These are phyloP conservation scores for Lamproptera curius DNA, from an alignment of 2,888 invertebrate species.

Conservation along the genomic window DNA sequence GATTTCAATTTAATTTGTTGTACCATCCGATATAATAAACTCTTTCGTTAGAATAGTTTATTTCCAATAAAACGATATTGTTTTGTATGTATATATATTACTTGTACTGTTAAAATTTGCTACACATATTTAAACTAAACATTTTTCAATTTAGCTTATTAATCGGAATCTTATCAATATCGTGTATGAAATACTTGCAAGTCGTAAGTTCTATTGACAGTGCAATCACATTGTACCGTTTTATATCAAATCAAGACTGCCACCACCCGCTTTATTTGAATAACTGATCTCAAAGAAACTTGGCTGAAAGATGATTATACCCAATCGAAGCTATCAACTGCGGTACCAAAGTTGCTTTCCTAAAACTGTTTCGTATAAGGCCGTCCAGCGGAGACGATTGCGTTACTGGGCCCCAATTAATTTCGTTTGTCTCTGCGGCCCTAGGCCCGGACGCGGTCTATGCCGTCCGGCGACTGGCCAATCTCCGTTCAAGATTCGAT, in stretches of 20 bases:
- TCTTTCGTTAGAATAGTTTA: constrained; percentile 1
- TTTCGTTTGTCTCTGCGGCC: constrained; percentile 66
- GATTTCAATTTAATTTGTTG: constrained; percentile 2
- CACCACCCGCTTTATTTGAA: too few species aligned
- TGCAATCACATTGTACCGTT: too few species aligned
- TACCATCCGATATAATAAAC: background rate
- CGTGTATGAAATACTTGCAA: too few species aligned
- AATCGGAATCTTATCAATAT: too few species aligned
- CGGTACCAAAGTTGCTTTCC: constrained; percentile 18
- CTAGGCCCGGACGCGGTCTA: constrained; percentile 39
- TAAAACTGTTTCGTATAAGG: constrained; percentile 46
- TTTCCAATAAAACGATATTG: background rate
- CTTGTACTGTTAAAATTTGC: background rate
- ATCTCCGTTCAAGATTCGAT: constrained; percentile 63
- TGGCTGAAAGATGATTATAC: too few species aligned
- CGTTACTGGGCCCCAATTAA: constrained; percentile 72
- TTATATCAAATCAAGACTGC: too few species aligned
- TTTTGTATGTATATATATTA: constrained; percentile 1
- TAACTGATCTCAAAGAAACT: too few species aligned
- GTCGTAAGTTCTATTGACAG: too few species aligned
- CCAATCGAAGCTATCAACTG: too few species aligned
- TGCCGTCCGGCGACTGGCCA: constrained; percentile 54
- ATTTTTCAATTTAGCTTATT: background rate
- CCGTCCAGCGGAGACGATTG: constrained; percentile 48
- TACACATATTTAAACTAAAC: background rate